These are phyloP conservation scores for Odontomachus brunneus DNA, from an alignment of 1,140 invertebrate species.

Conservation along the genomic window DNA sequence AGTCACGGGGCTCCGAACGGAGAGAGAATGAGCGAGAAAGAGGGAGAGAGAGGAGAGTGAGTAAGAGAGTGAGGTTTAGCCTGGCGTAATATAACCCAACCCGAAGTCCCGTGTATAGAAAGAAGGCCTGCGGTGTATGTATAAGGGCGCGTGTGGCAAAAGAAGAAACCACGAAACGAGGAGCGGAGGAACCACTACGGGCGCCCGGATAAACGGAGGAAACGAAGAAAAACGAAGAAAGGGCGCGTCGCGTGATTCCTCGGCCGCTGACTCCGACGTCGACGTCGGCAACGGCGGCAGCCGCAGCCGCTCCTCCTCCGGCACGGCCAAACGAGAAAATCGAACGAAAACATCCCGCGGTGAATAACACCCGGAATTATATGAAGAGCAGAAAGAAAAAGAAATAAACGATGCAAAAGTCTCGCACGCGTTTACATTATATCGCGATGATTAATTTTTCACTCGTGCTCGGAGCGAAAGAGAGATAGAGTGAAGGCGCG, in stretches of 20 bases:
- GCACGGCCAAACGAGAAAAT: constrained; percentile 56
- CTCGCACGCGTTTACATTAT: background rate
- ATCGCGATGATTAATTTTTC: background rate
- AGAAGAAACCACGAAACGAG: constrained; percentile 56
- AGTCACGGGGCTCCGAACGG: constrained; percentile 59
- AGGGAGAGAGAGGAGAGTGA: constrained; percentile 23
- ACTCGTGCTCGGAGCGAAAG: no score
- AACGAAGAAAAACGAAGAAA: constrained; percentile 68
- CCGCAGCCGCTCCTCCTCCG: constrained; percentile 13
- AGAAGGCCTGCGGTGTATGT: constrained; percentile 56
- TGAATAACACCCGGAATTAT: constrained; percentile 27
- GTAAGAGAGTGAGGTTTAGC: constrained; percentile 27
- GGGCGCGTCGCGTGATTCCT: constrained; percentile 65
- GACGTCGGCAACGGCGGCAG: background rate
- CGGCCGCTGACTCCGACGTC: constrained; percentile 54
- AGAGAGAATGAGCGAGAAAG: constrained; percentile 20
- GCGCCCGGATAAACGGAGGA: constrained; percentile 64
- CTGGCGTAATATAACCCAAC: constrained; percentile 69
- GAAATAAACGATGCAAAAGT: background rate
- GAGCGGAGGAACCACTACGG: constrained; percentile 49
- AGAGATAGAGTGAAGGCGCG: no score
- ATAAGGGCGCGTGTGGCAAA: constrained; percentile 66
- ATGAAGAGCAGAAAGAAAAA: no score
- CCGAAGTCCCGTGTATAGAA: constrained; percentile 54
- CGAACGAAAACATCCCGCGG: constrained; percentile 54